Evolutionary conservation across 2,797 vertebrate genomes (phyloP).

Genomic region (Anguilla marmorata): DNA sequence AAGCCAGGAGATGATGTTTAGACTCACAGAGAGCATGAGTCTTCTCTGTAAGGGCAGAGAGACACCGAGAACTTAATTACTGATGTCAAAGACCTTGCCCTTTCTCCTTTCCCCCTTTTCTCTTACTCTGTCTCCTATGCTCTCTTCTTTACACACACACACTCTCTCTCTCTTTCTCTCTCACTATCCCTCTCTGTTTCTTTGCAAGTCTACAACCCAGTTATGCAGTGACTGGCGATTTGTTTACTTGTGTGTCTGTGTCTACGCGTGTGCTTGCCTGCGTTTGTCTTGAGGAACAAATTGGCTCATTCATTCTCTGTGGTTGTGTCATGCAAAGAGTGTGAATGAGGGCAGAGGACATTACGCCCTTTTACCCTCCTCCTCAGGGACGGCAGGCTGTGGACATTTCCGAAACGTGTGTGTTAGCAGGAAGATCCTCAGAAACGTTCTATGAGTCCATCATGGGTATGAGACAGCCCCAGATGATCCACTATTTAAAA

Average conservation of each 20-base stretch:
- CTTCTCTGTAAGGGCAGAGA: slow-evolving; percentile 50
- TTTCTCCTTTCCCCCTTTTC: slow-evolving; percentile 68
- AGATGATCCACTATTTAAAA: slow-evolving; percentile 69
- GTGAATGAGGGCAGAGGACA: neutral
- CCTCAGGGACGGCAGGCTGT: neutral
- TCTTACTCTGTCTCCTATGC: slow-evolving; percentile 27
- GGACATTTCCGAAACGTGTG: neutral
- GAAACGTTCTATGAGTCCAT: neutral
- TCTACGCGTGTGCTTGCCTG: slow-evolving; percentile 48
- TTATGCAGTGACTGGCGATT: neutral
- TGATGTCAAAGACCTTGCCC: slow-evolving; percentile 61
- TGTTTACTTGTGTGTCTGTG: neutral
- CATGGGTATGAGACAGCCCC: slow-evolving; percentile 58
- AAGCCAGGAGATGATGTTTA: slow-evolving; percentile 56
- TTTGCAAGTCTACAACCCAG: neutral
- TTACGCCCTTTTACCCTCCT: neutral
- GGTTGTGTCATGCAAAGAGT: neutral
- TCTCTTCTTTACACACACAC: neutral
- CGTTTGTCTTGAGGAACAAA: neutral
- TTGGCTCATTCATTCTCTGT: neutral
- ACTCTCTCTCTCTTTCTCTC: neutral
- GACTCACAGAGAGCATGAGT: slow-evolving; percentile 47
- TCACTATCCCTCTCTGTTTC: neutral
- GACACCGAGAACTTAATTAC: slow-evolving; percentile 62
- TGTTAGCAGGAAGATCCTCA: neutral